Base-by-base conservation (phyloP, 2,797 vertebrate species). In the Benthosema pterotum region DNA sequence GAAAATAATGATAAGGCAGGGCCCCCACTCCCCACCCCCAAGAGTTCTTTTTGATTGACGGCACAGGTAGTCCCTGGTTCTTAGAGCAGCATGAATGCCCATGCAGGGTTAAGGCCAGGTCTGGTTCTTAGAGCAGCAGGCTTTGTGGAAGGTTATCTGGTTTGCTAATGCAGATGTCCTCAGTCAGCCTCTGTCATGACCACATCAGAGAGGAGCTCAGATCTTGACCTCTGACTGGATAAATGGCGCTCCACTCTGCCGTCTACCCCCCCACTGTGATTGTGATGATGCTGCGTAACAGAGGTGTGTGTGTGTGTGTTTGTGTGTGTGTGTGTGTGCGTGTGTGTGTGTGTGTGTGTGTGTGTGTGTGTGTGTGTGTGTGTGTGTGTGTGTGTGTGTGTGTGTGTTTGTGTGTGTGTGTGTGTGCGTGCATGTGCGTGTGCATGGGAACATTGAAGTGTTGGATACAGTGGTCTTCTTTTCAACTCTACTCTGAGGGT, bases 261-360 rank as follows among this genome's bases (percentile, higher is more conserved):
- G n/a, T n/a, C n/a, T n/a, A n/a, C 42, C 17, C 17, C 51, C 59
- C 45, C 1, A 5, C 45, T 18, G 38, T 0, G 50, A 19, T 50
- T 48, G 28, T 72, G 71, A 59, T 45, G 14, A 48, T 75, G 7
- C n/a, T 50, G n/a, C n/a, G n/a, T n/a, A n/a, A n/a, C n/a, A n/a
- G n/a, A n/a, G n/a, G n/a, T n/a, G n/a, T n/a, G n/a, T n/a, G n/a
- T n/a, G n/a, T n/a, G n/a, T n/a, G n/a, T n/a, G n/a, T n/a, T n/a
- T n/a, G n/a, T n/a, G n/a, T n/a, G n/a, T n/a, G n/a, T n/a, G n/a
- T n/a, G n/a, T n/a, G n/a, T n/a, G n/a, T n/a, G n/a, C n/a, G n/a
- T n/a, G n/a, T n/a, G n/a, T n/a, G n/a, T n/a, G n/a, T n/a, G n/a
- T n/a, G n/a, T n/a, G n/a, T n/a, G n/a, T n/a, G n/a, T n/a, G n/a